Percentiles rank a stretch among this genome's conserved stretches.
Conservation (phyloP, 1,140 invertebrate species). For the Proales similis region DNA sequence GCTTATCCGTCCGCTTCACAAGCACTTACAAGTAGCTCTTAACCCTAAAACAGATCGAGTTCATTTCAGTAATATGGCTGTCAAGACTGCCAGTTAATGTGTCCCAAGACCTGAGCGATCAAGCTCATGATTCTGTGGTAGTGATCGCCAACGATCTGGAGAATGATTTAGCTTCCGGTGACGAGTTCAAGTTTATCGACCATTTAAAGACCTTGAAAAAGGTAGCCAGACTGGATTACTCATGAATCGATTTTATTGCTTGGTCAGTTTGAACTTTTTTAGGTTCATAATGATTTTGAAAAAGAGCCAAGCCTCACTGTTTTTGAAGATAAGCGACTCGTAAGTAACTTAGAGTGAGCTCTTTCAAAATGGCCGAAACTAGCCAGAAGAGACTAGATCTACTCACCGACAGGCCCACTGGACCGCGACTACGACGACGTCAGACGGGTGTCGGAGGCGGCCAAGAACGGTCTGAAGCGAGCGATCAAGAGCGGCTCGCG, state of each 20-base stretch:
- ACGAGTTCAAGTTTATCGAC: slow-evolving; percentile 13
- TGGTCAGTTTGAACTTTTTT: not conserved
- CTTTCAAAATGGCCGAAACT: not conserved
- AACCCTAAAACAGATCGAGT: too few species aligned
- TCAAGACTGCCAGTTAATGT: slow-evolving; percentile 3
- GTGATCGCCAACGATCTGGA: slow-evolving; percentile 16
- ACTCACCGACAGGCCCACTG: slow-evolving; percentile 34
- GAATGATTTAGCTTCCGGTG: slow-evolving; percentile 19
- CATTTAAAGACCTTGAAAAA: slow-evolving; percentile 29
- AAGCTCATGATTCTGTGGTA: slow-evolving; percentile 2
- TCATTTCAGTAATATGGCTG: too few species aligned
- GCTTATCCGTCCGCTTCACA: too few species aligned
- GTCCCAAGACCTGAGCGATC: not conserved
- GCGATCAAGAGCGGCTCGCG: slow-evolving; percentile 31
- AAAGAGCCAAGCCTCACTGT: slow-evolving; percentile 32
- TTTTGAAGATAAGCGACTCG: slow-evolving; percentile 21
- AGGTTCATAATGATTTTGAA: slow-evolving; percentile 35
- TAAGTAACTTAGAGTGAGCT: not conserved
- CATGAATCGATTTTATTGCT: too few species aligned
- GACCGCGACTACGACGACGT: slow-evolving; percentile 36
- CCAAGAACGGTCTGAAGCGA: slow-evolving; percentile 6
- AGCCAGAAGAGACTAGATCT: slow-evolving; percentile 1
- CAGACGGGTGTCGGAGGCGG: slow-evolving; percentile 18
- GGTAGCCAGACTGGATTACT: slow-evolving; percentile 8
- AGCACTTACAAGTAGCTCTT: too few species aligned